phyloP scores from a whole-genome alignment of 2,888 invertebrate species.

The Myopa tessellatipennis region DNA sequence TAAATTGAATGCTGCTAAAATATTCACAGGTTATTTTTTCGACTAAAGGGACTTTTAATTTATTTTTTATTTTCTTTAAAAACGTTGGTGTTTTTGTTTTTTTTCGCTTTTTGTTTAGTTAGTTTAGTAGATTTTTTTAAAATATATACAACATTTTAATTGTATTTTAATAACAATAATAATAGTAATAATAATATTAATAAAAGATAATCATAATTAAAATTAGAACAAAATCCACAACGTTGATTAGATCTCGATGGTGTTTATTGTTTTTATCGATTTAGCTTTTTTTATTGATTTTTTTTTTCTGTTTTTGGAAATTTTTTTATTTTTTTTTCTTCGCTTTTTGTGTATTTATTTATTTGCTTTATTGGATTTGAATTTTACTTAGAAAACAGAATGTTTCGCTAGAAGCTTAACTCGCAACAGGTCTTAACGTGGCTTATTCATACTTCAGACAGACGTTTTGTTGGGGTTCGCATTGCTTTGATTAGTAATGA shows the following conservation, averaged over 20 bases:
- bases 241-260: background rate
- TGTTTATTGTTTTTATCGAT: background rate
- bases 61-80: no score
- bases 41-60: no score
- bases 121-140: background rate
- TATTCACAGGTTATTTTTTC: no score
- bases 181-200: background rate
- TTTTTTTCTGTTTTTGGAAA: background rate
- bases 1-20: no score
- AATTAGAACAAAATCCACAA: background rate
- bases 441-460: constrained; percentile 11
- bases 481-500: constrained; percentile 22
- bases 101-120: background rate
- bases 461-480: constrained; percentile 18
- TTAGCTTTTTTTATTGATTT: background rate
- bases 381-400: constrained; percentile 33
- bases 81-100: no score
- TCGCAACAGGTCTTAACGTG: constrained; percentile 24
- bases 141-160: constrained; percentile 11
- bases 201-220: background rate
- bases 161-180: background rate
- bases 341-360: constrained; percentile 1
- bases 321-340: constrained; percentile 11
- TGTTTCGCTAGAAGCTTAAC: constrained; percentile 29
- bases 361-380: constrained; percentile 23